Base-by-base conservation (phyloP, 2,888 invertebrate species). In the Corythucha ciliata region DNA sequence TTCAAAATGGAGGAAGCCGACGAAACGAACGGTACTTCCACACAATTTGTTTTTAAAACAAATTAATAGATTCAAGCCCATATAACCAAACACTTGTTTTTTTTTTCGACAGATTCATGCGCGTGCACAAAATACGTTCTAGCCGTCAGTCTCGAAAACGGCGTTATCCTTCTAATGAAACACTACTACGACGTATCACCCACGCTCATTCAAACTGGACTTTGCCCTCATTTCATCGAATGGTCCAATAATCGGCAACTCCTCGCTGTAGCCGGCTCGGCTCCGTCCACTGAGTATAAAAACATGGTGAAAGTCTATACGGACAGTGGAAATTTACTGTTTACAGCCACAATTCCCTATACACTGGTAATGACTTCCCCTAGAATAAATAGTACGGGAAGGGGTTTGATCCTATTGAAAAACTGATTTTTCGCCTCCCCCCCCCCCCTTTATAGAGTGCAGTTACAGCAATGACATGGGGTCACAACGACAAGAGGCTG, bases 1-100 rank as follows among this genome's bases (percentile, higher is more conserved):
- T 94, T 94, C 70, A 93, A 92, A 72, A 93, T 94, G 92, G 93
- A 93, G 67, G 93, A 93, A 68, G 84, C 83, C 1, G 87, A 87
- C 63, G 88, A 87, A 59, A 76, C 75, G 50, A 67, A 53, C 36
- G 58, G 55, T 56, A 48, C 52, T 22, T 40, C 16, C 7, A 21
- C 18, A n/a, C 14, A 10, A 47, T 39, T 27, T 8, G 12, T 46
- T 6, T 25, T 16, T 10, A 4, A 45, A 18, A 20, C 25, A n/a
- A 8, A 6, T 27, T 44, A 32, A 44, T 4, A 6, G 27, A 34
- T 26, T 12, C 3, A 14, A 44, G 16, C 18, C 14, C 20, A 6
- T 20, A 2, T 12, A 32, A 45, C 21, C 7, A 45, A 4, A 2
- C 18, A 8, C n/a, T 45, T 34, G 12, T 8, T 26, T 36, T 14